Percentiles rank a stretch among this genome's conserved stretches.
phyloP scores from a whole-genome alignment of 2,888 invertebrate genomes.

The Cephus spinipes region DNA sequence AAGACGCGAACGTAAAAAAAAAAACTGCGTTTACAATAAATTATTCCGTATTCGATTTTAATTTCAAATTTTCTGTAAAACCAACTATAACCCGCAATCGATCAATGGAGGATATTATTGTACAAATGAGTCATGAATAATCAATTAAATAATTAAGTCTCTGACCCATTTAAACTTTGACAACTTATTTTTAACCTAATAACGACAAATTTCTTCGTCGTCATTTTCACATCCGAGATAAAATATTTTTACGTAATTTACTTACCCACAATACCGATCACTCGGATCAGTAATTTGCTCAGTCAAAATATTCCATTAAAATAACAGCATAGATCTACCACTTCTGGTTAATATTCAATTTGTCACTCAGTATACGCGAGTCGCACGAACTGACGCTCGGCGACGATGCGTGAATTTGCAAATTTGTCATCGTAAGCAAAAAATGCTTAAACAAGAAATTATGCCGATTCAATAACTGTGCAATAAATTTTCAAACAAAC shows the following conservation, averaged over 20 bases:
- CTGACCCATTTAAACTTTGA: not conserved
- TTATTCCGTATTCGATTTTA: too few species aligned
- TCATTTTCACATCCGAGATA: not conserved
- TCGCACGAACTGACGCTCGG: not conserved
- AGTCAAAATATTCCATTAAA: not conserved
- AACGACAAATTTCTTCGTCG: not conserved
- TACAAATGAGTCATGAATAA: too few species aligned
- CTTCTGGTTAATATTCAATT: not conserved
- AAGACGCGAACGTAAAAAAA: too few species aligned
- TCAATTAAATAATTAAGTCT: not conserved
- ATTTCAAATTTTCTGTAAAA: too few species aligned
- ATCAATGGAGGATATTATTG: too few species aligned
- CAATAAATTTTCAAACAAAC: too few species aligned
- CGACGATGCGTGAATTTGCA: not conserved
- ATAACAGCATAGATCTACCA: not conserved
- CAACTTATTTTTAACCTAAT: not conserved
- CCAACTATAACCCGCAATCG: too few species aligned
- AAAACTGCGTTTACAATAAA: too few species aligned
- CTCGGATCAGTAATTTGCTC: not conserved
- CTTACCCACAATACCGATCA: not conserved
- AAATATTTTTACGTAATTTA: not conserved
- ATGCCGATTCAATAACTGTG: not conserved
- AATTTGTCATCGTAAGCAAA: not conserved
- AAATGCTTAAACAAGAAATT: not conserved
- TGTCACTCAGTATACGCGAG: not conserved